Evolutionary conservation across 2,888 invertebrate genomes (phyloP).

Genomic region (Limenitis camilla): DNA sequence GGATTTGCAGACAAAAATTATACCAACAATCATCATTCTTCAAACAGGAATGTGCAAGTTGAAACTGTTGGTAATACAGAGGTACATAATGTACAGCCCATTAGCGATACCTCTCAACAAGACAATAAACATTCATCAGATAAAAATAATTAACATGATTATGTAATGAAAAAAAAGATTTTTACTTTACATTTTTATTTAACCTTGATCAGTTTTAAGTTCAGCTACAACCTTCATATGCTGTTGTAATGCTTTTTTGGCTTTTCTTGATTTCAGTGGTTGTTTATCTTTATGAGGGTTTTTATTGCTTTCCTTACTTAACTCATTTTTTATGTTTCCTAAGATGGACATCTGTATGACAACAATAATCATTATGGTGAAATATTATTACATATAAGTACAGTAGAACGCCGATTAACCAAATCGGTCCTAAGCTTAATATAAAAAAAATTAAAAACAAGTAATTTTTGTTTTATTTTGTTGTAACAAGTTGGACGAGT

Average conservation of each 20-base stretch:
- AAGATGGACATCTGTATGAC: constrained; percentile 66
- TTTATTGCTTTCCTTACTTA: constrained; percentile 38
- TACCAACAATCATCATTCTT: constrained; percentile 26
- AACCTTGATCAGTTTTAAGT: constrained; percentile 24
- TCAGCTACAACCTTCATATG: constrained; percentile 69
- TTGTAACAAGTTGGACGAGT: no score
- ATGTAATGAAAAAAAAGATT: neutral
- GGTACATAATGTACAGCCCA: constrained; percentile 22
- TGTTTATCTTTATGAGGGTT: constrained; percentile 28
- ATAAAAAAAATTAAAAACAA: no score
- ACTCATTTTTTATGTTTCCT: constrained; percentile 62
- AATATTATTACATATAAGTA: neutral
- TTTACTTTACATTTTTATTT: neutral
- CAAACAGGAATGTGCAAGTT: constrained; percentile 25
- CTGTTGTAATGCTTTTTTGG: constrained; percentile 61
- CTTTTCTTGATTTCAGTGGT: constrained; percentile 60
- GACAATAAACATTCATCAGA: constrained; percentile 5
- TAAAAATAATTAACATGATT: constrained; percentile 4
- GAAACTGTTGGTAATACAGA: constrained; percentile 25
- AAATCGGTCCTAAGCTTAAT: no score
- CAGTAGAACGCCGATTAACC: no score
- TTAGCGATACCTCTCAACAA: constrained; percentile 9
- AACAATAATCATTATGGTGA: constrained; percentile 10
- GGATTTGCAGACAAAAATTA: constrained; percentile 20
- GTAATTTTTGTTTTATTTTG: no score